These are phyloP conservation scores for Arctopsyche grandis DNA, from an alignment of 1,140 invertebrate genomes.

Conservation along the genomic window DNA sequence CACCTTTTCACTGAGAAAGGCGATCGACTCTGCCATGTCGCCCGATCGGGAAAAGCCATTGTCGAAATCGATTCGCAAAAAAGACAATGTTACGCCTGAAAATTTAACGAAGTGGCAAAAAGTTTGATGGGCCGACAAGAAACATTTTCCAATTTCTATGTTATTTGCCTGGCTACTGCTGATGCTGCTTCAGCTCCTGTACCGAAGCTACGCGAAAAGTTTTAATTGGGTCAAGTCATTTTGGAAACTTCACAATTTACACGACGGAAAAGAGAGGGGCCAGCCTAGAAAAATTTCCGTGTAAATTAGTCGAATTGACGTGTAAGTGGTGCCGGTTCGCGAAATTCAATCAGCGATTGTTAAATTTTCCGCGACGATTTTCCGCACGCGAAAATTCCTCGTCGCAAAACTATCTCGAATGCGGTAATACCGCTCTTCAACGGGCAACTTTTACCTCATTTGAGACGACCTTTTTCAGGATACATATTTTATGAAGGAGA, in stretches of 20 bases:
- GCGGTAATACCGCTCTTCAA: background rate
- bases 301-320: conserved; percentile 23
- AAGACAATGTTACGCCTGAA: background rate
- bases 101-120: conserved; percentile 29
- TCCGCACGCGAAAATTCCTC: background rate
- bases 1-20: background rate
- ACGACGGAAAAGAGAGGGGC: background rate
- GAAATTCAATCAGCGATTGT: conserved; percentile 12
- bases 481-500: background rate
- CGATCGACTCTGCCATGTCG: background rate
- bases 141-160: conserved; percentile 29
- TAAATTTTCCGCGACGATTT: too few species aligned
- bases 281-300: background rate
- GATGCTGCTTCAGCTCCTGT: background rate
- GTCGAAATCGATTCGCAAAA: background rate
- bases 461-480: background rate
- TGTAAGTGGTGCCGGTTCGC: background rate
- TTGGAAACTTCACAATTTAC: conserved; percentile 24
- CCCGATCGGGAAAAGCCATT: too few species aligned
- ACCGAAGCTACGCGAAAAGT: conserved; percentile 11
- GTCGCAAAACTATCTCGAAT: conserved; percentile 4
- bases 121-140: background rate
- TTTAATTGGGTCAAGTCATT: conserved; percentile 32
- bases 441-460: background rate
- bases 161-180: background rate